Evolutionary conservation across 1,140 invertebrate genomes (phyloP).

Genomic region (Hyposmocoma kahamanoa): DNA sequence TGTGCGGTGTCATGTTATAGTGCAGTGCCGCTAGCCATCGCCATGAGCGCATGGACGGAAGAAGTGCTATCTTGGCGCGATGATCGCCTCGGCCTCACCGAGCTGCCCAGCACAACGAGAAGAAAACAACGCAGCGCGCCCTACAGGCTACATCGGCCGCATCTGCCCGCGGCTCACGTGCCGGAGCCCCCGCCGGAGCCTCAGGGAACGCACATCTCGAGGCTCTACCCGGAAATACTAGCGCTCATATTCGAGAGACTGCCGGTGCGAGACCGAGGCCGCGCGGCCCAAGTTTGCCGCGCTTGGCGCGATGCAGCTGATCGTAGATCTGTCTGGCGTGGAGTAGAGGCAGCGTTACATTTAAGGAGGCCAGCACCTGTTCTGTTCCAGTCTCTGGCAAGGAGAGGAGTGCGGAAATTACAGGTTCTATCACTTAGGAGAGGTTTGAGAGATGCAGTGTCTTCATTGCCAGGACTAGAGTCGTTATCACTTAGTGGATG

Average conservation of each 20-base stretch:
- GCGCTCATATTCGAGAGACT: constrained; percentile 94
- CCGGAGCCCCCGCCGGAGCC: constrained; percentile 50
- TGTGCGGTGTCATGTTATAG: constrained; percentile 59
- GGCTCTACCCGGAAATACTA: constrained; percentile 93
- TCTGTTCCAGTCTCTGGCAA: constrained; percentile 89
- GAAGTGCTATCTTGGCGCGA: constrained; percentile 59
- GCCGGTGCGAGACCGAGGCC: constrained; percentile 89
- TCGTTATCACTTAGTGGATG: constrained; percentile 94
- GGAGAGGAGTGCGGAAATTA: constrained; percentile 89
- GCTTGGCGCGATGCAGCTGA: constrained; percentile 94
- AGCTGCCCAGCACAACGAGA: constrained; percentile 50
- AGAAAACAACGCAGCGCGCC: constrained; percentile 71
- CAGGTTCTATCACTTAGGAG: constrained; percentile 91
- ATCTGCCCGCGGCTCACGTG: constrained; percentile 65
- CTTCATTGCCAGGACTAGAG: constrained; percentile 89
- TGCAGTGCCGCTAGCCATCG: constrained; percentile 56
- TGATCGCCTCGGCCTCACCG: constrained; percentile 61
- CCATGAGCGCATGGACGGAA: constrained; percentile 68
- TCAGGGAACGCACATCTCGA: constrained; percentile 86
- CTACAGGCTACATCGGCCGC: constrained; percentile 74
- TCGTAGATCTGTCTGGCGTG: constrained; percentile 93
- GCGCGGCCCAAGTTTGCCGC: constrained; percentile 92
- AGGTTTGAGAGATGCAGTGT: constrained; percentile 89
- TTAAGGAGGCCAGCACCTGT: constrained; percentile 87
- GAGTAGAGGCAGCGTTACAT: constrained; percentile 92